Evolutionary conservation across 2,888 invertebrate genomes (phyloP), one percentile per base, ranked within the genome.

Genomic region (Andrena haemorrhoa): DNA sequence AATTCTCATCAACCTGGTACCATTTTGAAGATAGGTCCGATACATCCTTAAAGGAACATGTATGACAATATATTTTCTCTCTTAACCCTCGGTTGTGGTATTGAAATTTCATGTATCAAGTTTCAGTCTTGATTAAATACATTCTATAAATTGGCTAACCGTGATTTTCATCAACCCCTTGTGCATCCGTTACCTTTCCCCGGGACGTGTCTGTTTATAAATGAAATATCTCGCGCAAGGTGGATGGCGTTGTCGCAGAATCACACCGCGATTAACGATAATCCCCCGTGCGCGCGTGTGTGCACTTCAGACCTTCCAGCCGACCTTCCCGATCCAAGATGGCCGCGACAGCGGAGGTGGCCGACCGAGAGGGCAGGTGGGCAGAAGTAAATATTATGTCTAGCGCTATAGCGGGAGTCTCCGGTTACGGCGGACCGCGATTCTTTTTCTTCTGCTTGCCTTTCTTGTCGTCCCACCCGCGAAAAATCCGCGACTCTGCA

Each of bases 331-430:
- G 72, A 73, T 74, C 53, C 68, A 82, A 84, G 79, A 84, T 82
- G 82, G 78, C 79, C 58, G 68, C 51, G 7, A 1, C 56, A 68
- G 23, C 64, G 83, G 63, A 70, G 84, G 81, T 76, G 70, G 78
- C 63, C 63, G 80, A 60, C 73, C 73, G 64, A 64, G 84, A 76
- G 87, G 70, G 82, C 78, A 79, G 73, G 83, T 79, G 69, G 70
- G 47, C 78, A 68, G 75, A 70, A 84, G 88, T 89, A 90, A 90
- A 90, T 90, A 90, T 90, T 90, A 88, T 89, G 90, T 90, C 90
- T 89, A 85, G 74, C 79, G 80, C 84, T 83, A 74, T 85, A 83
- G 81, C 76, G 63, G 47, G 79, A 72, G 86, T 86, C 81, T 90
- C 83, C 81, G 80, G 84, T 90, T 89, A 85, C 90, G 68, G 70